Evolutionary conservation across 92 coral and sea anemone species (phyloP), one percentile per base, ranked within the genome.

Genomic region (Epizoanthus rinbou): DNA sequence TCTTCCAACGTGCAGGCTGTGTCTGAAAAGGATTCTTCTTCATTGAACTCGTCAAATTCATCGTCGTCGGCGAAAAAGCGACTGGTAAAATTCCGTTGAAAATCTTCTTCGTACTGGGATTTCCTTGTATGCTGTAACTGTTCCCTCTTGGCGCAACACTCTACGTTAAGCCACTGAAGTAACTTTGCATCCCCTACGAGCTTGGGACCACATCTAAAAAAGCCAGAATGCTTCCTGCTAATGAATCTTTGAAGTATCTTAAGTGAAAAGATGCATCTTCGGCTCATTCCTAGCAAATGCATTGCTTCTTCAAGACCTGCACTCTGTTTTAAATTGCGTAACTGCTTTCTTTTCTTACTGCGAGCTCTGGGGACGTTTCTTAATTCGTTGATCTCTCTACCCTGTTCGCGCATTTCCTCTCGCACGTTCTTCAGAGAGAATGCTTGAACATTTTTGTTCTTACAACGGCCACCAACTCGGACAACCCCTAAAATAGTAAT

Each of bases 381-480:
- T 45, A 57, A 1, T 39, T 62, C 57, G 71, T 16, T 21, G 15
- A 8, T 9, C 8, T 70, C 28, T 11, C n/a, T 47, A 15, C 78
- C 58, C n/a, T 64, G 58, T 28, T 73, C 81, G 70, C 85, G 81
- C 16, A 74, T 69, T 28, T 85, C 59, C 76, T 69, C 80, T 82
- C 95, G 86, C 3, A 85, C 72, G 45, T 50, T 50, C 31, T 9
- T 80, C 52, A 95, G 76, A 80, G 81, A 85, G 83, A 47, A 87
- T 14, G 50, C 0, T 62, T 84, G 64, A 39, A 95, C 88, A 15
- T 31, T 68, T 58, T 81, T 69, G 47, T 59, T 87, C 91, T 84
- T 89, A 65, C 95, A 87, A n/a, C 98, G 93, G 70, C 98, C 91
- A 5, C 98, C 98, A 50, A 91, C 98, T 14, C 98, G 93, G 31